Evolutionary conservation across 1,140 invertebrate genomes (phyloP).

Genomic region (Euura saliciscinereae): DNA sequence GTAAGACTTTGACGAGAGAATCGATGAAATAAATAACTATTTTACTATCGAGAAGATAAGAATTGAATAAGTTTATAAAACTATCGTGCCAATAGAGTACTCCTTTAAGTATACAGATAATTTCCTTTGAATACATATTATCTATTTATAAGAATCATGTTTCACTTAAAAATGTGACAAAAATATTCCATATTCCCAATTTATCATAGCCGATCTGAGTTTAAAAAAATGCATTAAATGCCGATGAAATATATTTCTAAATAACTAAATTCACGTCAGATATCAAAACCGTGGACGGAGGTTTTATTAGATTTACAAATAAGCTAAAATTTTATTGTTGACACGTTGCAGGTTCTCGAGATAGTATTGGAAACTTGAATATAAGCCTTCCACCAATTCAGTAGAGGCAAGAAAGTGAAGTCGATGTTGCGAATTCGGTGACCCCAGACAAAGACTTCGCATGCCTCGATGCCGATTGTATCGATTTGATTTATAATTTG

Average conservation of each 20-base stretch:
- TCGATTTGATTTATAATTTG: background rate
- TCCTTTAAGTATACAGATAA: background rate
- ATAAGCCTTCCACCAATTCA: too few species aligned
- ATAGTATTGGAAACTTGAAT: too few species aligned
- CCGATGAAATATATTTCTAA: background rate
- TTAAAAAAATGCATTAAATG: background rate
- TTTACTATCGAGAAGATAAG: background rate
- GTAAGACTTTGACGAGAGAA: background rate
- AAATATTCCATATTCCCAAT: background rate
- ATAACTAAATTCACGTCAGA: background rate
- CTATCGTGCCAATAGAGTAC: background rate
- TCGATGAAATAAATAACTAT: background rate
- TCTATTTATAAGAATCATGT: background rate
- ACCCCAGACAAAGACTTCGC: background rate
- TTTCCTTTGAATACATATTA: background rate
- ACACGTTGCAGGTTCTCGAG: background rate
- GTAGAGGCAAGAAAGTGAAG: too few species aligned
- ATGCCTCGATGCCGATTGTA: background rate
- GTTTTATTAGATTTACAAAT: background rate
- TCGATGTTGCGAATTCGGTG: background rate
- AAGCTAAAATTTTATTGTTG: background rate
- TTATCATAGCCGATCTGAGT: background rate
- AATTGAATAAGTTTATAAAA: background rate
- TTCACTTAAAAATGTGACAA: background rate
- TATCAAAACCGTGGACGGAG: background rate